Percentiles rank a stretch among this genome's conserved stretches.
These are phyloP conservation scores for Aphelenchoides besseyi DNA, from an alignment of 1,140 invertebrate species.

Conservation along the genomic window DNA sequence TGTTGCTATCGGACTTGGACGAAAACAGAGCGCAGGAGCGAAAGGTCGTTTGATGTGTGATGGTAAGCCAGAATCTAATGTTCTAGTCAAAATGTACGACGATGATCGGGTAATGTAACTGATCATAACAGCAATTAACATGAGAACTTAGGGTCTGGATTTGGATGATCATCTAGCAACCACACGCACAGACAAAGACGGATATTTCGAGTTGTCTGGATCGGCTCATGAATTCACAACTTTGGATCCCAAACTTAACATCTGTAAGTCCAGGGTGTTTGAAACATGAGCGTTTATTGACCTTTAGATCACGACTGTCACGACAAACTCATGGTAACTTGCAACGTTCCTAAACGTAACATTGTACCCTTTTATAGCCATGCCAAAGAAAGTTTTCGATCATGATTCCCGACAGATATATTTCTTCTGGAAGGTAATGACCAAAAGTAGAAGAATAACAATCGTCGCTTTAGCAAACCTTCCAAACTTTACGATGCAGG, in stretches of 20 bases:
- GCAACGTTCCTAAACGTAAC: neutral
- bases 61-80: slow-evolving; percentile 13
- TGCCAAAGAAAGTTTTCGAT: neutral
- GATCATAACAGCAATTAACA: neutral
- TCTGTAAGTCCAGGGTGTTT: no score
- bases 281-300: no score
- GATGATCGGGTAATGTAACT: slow-evolving; percentile 38
- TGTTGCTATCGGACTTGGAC: slow-evolving; percentile 10
- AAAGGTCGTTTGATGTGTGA: slow-evolving; percentile 9
- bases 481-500: neutral
- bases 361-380: neutral
- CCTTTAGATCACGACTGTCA: no score
- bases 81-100: slow-evolving; percentile 48
- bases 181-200: neutral
- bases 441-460: no score
- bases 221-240: slow-evolving; percentile 16
- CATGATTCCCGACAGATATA: neutral
- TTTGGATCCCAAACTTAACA: slow-evolving; percentile 11
- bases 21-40: slow-evolving; percentile 14
- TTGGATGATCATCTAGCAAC: slow-evolving; percentile 12
- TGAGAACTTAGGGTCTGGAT: neutral
- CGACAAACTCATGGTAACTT: no score
- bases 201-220: neutral
- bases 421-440: neutral
- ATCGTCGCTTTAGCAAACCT: no score